These are phyloP conservation scores for Poecilia velifera DNA, from an alignment of 2,797 vertebrate genomes.

Conservation along the genomic window DNA sequence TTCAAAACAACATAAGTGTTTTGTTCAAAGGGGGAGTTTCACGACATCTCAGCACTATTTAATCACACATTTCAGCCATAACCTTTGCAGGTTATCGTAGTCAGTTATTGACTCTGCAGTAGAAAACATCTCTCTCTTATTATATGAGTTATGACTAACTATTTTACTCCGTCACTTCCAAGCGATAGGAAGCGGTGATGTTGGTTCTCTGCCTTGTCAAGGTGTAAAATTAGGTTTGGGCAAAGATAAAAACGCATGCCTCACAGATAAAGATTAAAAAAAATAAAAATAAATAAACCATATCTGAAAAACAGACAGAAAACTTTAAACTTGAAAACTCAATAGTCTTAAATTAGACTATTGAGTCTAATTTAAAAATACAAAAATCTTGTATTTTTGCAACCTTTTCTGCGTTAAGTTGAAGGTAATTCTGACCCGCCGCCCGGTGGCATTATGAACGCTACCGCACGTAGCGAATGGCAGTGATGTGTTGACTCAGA, in stretches of 20 bases:
- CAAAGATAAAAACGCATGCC: neutral
- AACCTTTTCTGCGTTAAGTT: neutral
- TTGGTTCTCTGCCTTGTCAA: neutral
- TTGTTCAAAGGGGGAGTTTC: neutral
- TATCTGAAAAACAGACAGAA: neutral
- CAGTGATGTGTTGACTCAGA: neutral
- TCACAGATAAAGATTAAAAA: neutral
- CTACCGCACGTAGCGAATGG: neutral
- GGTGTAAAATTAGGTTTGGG: neutral
- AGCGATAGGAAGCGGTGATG: constrained; percentile 31
- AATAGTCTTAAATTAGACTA: neutral
- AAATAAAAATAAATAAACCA: neutral
- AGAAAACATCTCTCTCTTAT: neutral
- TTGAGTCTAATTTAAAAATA: too few species aligned
- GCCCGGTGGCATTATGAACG: neutral
- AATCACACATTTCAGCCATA: neutral
- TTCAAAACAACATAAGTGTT: neutral
- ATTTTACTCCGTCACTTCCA: neutral
- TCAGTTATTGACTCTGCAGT: neutral
- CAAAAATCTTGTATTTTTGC: neutral
- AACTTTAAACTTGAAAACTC: neutral
- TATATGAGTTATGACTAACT: neutral
- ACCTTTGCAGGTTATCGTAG: neutral
- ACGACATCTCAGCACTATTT: neutral
- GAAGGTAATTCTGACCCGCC: neutral